phyloP scores from a whole-genome alignment of 2,888 invertebrate genomes.

The Ornithoptera alexandrae region DNA sequence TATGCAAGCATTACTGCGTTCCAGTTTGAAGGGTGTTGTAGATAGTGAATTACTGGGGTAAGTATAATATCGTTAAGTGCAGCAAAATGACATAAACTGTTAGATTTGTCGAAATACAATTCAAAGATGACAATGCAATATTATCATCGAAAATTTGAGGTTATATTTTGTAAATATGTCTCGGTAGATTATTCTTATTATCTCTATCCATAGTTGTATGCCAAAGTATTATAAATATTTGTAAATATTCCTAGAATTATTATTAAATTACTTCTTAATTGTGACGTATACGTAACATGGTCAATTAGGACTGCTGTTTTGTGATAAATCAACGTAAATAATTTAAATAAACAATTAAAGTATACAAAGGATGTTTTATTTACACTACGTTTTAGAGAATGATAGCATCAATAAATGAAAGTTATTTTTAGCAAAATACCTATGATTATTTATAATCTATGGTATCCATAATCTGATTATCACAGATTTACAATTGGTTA shows the following conservation, averaged over 20 bases:
- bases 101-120: too few species aligned
- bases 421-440: too few species aligned
- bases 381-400: background rate
- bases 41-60: too few species aligned
- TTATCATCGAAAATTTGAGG: background rate
- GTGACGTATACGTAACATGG: conserved; percentile 27
- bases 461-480: too few species aligned
- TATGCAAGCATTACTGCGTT: too few species aligned
- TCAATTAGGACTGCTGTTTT: conserved; percentile 32
- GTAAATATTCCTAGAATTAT: conserved; percentile 7
- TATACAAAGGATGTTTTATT: background rate
- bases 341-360: conserved; percentile 21
- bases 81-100: too few species aligned
- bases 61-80: too few species aligned
- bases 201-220: background rate
- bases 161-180: background rate
- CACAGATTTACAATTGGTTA: too few species aligned
- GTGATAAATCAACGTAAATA: conserved; percentile 30
- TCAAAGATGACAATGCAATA: too few species aligned
- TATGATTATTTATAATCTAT: too few species aligned
- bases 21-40: too few species aligned
- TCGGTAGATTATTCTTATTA: background rate
- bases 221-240: conserved; percentile 1
- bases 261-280: background rate
- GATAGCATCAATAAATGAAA: background rate